Percentiles rank a stretch among this genome's conserved stretches.
phyloP scores from a whole-genome alignment of 2,113 vertebrate genomes.

The Rhinolophus sinicus region DNA sequence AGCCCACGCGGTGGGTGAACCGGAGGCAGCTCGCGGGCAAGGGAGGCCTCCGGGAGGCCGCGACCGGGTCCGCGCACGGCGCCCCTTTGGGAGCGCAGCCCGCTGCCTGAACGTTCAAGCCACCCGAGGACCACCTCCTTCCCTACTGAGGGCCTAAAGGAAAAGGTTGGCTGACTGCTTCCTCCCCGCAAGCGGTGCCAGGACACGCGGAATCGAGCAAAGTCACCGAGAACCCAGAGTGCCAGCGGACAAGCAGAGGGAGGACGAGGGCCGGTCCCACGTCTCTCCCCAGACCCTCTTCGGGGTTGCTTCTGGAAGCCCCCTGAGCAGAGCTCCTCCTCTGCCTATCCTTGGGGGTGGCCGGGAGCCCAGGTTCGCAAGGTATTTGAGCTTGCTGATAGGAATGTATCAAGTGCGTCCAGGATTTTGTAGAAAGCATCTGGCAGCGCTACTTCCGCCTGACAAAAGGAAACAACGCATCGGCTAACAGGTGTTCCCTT shows the following conservation, averaged over 20 bases:
- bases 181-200: not conserved
- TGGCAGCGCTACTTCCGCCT: not conserved
- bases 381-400: not conserved
- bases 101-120: no score
- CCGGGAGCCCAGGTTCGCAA: not conserved
- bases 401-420: not conserved
- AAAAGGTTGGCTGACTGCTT: not conserved
- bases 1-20: accelerated
- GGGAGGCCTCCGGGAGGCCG: not conserved
- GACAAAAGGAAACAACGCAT: not conserved
- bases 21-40: accelerated
- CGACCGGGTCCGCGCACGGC: accelerated
- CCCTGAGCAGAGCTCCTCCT: no score
- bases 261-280: not conserved
- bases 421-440: not conserved
- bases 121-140: not conserved
- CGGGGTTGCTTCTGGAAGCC: not conserved
- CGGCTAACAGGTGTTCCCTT: slow-evolving; percentile 29
- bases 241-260: not conserved
- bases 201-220: not conserved
- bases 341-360: not conserved
- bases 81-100: not conserved
- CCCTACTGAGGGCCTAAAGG: not conserved
- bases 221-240: not conserved
- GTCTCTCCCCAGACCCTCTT: not conserved